A percentile compares a stretch with the other conserved stretches of the same genome.
Evolutionary conservation across 30 jellyfish, hydroid and myxozoan genomes (phyloP).

Genomic region (Nemopilema nomurai): DNA sequence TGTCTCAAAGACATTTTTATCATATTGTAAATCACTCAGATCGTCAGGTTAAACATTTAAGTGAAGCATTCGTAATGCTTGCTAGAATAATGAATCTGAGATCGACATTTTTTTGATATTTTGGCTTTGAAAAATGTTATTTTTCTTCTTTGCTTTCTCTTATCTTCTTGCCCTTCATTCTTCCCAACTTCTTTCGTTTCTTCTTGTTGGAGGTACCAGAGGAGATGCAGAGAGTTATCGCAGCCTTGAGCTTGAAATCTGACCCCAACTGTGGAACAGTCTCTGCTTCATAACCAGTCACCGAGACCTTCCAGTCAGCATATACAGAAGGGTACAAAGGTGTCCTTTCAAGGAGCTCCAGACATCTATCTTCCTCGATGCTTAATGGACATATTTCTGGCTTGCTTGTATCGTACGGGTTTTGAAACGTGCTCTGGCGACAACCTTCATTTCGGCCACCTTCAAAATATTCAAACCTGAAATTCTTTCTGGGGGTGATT

Average conservation of each 20-base stretch:
- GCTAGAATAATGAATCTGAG: too few species aligned
- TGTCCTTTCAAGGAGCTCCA: neutral
- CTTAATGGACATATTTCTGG: conserved; percentile 21
- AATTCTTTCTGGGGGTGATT: neutral
- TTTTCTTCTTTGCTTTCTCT: neutral
- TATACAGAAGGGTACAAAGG: conserved; percentile 21
- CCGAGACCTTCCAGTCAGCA: conserved; percentile 31
- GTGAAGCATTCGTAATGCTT: too few species aligned
- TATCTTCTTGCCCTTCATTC: neutral
- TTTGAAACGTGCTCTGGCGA: conserved; percentile 18
- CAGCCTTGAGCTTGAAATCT: conserved; percentile 6
- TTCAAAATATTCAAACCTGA: neutral
- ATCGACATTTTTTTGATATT: too few species aligned
- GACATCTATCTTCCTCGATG: neutral
- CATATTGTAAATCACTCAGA: too few species aligned
- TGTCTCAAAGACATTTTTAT: too few species aligned
- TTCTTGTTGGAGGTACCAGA: conserved; percentile 1
- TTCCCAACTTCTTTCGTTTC: neutral
- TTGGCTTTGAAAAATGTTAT: too few species aligned
- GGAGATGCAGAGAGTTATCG: conserved; percentile 15
- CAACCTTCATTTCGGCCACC: conserved; percentile 5
- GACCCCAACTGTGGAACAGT: neutral
- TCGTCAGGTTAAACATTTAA: too few species aligned
- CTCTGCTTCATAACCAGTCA: conserved; percentile 1
- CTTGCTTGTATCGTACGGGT: conserved; percentile 6